Conservation (phyloP, 2,113 vertebrate genomes). For the Oncorhynchus nerka region DNA sequence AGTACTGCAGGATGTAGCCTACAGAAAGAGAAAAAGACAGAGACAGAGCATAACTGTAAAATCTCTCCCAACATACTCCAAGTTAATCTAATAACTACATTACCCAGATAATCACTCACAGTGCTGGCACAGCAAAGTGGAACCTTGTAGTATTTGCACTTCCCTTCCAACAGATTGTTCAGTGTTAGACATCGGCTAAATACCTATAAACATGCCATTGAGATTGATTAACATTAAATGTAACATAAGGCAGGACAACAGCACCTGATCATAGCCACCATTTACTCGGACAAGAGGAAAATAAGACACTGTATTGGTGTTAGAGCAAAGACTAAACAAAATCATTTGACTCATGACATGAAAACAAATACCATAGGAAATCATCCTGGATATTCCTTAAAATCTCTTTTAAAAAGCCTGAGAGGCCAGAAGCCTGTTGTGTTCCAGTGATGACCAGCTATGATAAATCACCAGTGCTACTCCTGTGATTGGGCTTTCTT, state of each 20-base stretch:
- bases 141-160: too few species aligned
- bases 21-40: neutral
- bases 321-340: neutral
- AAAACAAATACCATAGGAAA: conserved; percentile 2
- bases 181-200: too few species aligned
- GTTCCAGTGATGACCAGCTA: conserved; percentile 27
- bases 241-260: too few species aligned
- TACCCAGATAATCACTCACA: too few species aligned
- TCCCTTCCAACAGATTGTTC: too few species aligned
- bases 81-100: too few species aligned
- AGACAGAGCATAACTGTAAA: neutral
- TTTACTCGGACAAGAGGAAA: neutral
- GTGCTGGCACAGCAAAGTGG: too few species aligned
- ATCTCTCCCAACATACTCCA: too few species aligned
- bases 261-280: neutral
- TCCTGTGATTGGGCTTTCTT: conserved; percentile 45
- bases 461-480: conserved; percentile 55
- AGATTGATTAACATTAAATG: too few species aligned
- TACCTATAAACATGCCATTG: too few species aligned
- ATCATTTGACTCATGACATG: neutral
- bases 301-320: neutral
- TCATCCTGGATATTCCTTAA: conserved; percentile 9
- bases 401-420: neutral
- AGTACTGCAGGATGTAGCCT: conserved; percentile 98
- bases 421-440: conserved; percentile 15